These are phyloP conservation scores for Gymnocheta viridis DNA, from an alignment of 2,888 invertebrate species.

Conservation along the genomic window DNA sequence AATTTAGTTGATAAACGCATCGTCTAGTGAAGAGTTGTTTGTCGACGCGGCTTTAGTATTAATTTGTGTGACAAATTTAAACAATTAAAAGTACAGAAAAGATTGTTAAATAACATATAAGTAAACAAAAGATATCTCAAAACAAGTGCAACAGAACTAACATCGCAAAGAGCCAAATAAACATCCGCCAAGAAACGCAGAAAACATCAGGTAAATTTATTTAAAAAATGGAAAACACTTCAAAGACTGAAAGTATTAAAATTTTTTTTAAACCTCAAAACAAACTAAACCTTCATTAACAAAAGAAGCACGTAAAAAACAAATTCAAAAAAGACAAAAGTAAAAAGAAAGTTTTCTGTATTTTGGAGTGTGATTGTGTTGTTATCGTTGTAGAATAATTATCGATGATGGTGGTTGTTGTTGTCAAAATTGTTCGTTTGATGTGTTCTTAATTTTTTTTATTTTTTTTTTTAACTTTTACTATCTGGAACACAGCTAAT, in stretches of 20 bases:
- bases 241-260: constrained; percentile 13
- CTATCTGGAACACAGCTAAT: background rate
- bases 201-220: constrained; percentile 48
- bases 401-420: constrained; percentile 36
- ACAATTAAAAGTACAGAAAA: constrained; percentile 24
- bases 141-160: background rate
- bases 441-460: background rate
- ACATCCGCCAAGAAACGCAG: background rate
- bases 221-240: background rate
- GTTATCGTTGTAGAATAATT: constrained; percentile 6
- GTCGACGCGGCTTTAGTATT: background rate
- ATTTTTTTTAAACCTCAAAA: background rate
- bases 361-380: background rate
- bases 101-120: background rate
- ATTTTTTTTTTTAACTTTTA: background rate
- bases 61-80: background rate
- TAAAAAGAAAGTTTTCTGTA: constrained; percentile 62
- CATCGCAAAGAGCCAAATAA: background rate
- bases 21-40: constrained; percentile 10
- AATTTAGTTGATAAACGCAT: constrained; percentile 49
- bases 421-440: background rate
- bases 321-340: constrained; percentile 6
- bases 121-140: background rate
- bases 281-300: constrained; percentile 39
- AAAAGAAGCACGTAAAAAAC: constrained; percentile 56